Conservation (phyloP, 1,140 invertebrate genomes). For the Heliconius nattereri region DNA sequence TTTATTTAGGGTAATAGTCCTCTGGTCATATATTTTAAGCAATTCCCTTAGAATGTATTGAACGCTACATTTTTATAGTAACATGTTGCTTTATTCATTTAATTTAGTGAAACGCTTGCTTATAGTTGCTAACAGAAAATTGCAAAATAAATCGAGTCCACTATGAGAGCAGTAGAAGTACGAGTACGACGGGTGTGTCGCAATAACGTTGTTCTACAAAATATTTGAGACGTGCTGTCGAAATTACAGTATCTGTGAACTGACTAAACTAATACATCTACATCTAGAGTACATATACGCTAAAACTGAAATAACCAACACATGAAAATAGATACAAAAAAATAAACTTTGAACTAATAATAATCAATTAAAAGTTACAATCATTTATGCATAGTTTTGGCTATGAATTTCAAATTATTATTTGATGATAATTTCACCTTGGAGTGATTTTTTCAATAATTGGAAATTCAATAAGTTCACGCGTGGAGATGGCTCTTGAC, state of each 20-base stretch:
- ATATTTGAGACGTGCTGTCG: background rate
- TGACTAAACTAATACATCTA: background rate
- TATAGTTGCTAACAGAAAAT: slow-evolving; percentile 9
- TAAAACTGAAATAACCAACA: no score
- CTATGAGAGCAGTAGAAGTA: background rate
- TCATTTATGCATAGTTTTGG: no score
- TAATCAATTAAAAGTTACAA: no score
- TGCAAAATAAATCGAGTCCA: slow-evolving; percentile 2
- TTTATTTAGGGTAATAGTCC: no score
- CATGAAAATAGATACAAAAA: no score
- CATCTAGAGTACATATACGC: no score
- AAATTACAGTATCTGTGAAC: background rate
- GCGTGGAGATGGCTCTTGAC: no score
- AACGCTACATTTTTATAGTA: background rate
- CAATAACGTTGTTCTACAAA: background rate
- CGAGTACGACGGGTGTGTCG: background rate
- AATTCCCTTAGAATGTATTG: background rate
- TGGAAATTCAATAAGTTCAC: no score
- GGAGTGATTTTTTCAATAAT: no score
- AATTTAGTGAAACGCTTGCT: slow-evolving; percentile 4
- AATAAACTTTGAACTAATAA: no score
- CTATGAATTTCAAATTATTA: no score
- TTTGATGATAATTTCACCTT: no score
- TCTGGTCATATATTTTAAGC: background rate
- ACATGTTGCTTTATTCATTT: slow-evolving; percentile 14